Evolutionary conservation across 2,113 vertebrate genomes (phyloP).

Genomic region (Pangasianodon gigas): DNA sequence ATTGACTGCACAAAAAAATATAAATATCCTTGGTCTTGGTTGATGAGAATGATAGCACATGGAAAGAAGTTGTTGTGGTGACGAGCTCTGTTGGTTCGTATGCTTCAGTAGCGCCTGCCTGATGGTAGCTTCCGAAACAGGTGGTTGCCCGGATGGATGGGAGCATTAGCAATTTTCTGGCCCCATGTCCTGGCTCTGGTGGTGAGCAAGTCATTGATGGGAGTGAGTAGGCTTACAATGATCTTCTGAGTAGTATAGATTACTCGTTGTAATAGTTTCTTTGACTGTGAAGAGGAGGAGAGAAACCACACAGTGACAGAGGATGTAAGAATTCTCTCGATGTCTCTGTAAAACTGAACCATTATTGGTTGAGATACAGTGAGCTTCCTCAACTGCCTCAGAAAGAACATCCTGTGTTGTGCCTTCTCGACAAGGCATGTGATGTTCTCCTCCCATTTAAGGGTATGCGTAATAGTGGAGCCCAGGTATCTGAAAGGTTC

Average conservation of each 20-base stretch:
- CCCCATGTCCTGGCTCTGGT: neutral
- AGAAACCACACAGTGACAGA: neutral
- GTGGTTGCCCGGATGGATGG: neutral
- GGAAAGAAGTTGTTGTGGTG: neutral
- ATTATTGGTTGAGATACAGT: neutral
- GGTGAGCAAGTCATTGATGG: neutral
- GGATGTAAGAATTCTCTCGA: neutral
- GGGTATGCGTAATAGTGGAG: neutral
- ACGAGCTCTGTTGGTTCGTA: neutral
- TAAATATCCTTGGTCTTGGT: neutral
- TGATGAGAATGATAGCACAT: neutral
- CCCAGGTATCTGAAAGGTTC: neutral
- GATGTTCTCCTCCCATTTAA: neutral
- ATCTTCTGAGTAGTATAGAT: neutral
- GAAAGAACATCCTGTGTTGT: neutral
- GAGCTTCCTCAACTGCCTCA: neutral
- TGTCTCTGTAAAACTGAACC: neutral
- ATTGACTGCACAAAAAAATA: neutral
- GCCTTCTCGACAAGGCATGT: neutral
- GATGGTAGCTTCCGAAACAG: neutral
- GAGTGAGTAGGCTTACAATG: neutral
- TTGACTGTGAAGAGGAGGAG: neutral
- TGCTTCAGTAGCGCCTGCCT: neutral
- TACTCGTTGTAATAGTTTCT: neutral
- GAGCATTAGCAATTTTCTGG: neutral